A percentile compares a stretch with the other conserved stretches of the same genome.
Evolutionary conservation across 2,113 vertebrate species (phyloP).

Genomic region (Brachyhypopomus occidentalis): DNA sequence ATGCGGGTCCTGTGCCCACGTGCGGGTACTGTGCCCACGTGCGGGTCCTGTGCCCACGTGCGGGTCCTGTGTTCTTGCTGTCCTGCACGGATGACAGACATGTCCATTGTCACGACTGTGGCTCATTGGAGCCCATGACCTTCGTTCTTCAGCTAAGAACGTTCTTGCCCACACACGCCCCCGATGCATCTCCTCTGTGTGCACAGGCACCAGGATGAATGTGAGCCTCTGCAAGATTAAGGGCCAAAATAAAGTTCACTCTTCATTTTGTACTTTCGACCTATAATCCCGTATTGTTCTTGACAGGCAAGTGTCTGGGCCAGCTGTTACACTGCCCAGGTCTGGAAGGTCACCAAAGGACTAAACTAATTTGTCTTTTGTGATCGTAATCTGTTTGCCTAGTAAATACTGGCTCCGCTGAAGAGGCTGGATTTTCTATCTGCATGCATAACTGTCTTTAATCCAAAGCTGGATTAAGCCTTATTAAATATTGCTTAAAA

Average conservation of each 20-base stretch:
- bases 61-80: not conserved
- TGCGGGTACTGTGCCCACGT: too few relatives aligned
- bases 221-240: slow-evolving; percentile 25
- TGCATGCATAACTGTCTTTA: slow-evolving; percentile 58
- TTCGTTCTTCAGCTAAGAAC: slow-evolving; percentile 25
- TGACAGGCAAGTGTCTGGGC: slow-evolving; percentile 6
- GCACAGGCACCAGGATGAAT: slow-evolving; percentile 16
- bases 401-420: slow-evolving; percentile 57
- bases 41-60: too few relatives aligned
- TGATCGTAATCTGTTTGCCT: slow-evolving; percentile 57
- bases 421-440: slow-evolving; percentile 56
- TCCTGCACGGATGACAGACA: too few relatives aligned
- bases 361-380: slow-evolving; percentile 57
- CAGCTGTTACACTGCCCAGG: slow-evolving; percentile 32
- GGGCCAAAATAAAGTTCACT: slow-evolving; percentile 29
- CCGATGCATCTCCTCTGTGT: slow-evolving; percentile 30
- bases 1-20: too few relatives aligned
- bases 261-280: slow-evolving; percentile 30
- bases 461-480: slow-evolving; percentile 66
- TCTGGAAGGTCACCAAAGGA: slow-evolving; percentile 53
- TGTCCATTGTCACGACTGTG: not conserved
- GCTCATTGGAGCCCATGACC: not conserved
- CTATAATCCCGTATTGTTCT: slow-evolving; percentile 26
- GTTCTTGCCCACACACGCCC: slow-evolving; percentile 9
- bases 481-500: slow-evolving; percentile 62